A percentile compares a stretch with the other conserved stretches of the same genome.
Evolutionary conservation across 2,888 invertebrate genomes (phyloP).

Genomic region (Drosophila putrida): DNA sequence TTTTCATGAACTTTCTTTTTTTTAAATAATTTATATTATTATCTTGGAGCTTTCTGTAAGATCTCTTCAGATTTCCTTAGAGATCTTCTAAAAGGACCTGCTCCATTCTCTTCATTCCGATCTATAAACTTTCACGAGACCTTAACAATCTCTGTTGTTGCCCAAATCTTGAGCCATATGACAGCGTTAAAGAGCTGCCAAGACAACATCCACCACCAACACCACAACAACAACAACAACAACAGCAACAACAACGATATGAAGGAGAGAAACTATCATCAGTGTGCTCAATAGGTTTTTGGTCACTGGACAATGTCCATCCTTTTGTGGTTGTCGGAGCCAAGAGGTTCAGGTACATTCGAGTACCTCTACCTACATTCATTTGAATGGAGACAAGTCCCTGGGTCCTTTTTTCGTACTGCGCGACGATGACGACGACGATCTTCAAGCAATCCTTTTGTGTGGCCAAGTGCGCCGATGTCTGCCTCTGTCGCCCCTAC

Average conservation of each 20-base stretch:
- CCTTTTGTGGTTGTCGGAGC: conserved; percentile 61
- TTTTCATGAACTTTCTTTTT: too few relatives aligned
- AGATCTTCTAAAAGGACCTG: conserved; percentile 20
- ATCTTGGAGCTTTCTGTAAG: neutral
- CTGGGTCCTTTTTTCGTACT: conserved; percentile 56
- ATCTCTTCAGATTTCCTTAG: neutral
- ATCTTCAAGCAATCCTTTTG: conserved; percentile 69
- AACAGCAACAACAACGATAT: conserved; percentile 6
- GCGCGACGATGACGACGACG: conserved; percentile 36
- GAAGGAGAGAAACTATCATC: conserved; percentile 45
- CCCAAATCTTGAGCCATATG: conserved; percentile 8
- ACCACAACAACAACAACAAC: conserved; percentile 6
- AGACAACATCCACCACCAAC: conserved; percentile 18
- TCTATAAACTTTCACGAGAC: conserved; percentile 15
- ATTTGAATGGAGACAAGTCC: conserved; percentile 82
- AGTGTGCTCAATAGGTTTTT: conserved; percentile 70
- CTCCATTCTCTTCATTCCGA: conserved; percentile 15
- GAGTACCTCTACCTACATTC: conserved; percentile 70
- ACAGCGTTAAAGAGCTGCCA: conserved; percentile 40
- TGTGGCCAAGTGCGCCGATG: conserved; percentile 75
- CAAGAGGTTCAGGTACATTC: conserved; percentile 76
- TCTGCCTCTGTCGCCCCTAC: conserved; percentile 38
- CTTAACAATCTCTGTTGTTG: neutral
- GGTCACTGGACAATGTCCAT: conserved; percentile 78
- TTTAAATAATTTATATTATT: neutral